These are phyloP conservation scores for Bradypus variegatus DNA, from an alignment of 2,797 vertebrate species.

Conservation along the genomic window DNA sequence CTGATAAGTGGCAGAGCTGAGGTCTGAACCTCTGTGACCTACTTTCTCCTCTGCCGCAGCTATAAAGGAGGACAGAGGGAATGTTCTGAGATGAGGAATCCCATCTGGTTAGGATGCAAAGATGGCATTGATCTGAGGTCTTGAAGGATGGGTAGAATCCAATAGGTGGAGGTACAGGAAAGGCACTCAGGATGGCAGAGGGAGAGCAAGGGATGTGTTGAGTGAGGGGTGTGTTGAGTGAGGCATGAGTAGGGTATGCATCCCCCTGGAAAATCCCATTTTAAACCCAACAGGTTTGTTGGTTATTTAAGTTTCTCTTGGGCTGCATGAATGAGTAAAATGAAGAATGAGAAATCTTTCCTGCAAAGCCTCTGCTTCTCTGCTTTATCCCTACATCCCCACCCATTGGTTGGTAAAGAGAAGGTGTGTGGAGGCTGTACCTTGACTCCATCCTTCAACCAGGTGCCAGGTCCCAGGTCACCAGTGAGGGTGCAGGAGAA, in stretches of 20 bases:
- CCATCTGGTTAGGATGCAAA: background rate
- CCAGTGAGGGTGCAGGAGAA: conserved; percentile 80
- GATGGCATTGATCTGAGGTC: fast-evolving
- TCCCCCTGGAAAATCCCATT: background rate
- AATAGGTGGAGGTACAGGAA: background rate
- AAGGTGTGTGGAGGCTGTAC: conserved; percentile 62
- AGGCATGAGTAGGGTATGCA: fast-evolving
- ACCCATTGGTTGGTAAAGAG: background rate
- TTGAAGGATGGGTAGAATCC: background rate
- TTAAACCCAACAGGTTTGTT: background rate
- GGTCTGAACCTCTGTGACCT: background rate
- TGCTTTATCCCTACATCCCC: background rate
- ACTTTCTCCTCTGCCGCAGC: background rate
- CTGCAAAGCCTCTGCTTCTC: background rate
- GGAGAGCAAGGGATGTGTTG: background rate
- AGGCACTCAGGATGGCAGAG: background rate
- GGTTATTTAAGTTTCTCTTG: background rate
- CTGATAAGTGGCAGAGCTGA: no score
- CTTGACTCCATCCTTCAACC: conserved; percentile 86
- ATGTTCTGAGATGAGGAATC: background rate
- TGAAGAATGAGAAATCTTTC: background rate
- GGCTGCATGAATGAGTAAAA: background rate
- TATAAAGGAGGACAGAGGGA: background rate
- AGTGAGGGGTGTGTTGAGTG: no score
- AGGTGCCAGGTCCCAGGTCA: conserved; percentile 76